Percentiles rank a stretch among this genome's conserved stretches.
phyloP scores from a whole-genome alignment of 35 echinoderm and acorn worm species.

The Holothuria glaberrima region DNA sequence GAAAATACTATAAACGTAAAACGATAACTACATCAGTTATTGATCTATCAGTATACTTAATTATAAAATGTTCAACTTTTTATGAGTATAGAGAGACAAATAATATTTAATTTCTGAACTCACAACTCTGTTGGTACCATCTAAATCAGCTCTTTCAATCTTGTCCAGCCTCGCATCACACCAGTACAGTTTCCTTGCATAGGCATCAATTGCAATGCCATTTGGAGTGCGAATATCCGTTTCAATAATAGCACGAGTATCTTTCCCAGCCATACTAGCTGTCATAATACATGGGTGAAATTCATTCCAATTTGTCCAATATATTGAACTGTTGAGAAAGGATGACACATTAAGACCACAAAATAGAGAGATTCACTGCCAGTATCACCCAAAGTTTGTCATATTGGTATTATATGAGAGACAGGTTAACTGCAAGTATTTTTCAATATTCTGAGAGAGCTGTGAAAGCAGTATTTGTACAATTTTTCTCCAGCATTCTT shows the following conservation, averaged over 20 bases:
- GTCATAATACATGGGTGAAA: conserved; percentile 73
- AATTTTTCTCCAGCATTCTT: too few relatives aligned
- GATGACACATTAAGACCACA: background rate
- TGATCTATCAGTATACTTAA: too few relatives aligned
- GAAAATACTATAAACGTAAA: too few relatives aligned
- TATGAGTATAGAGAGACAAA: too few relatives aligned
- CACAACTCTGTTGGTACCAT: conserved; percentile 88
- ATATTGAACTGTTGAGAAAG: conserved; percentile 52
- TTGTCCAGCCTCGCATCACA: conserved; percentile 92
- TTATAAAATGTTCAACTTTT: too few relatives aligned
- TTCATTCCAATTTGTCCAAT: conserved; percentile 95
- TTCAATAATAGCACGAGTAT: conserved; percentile 67
- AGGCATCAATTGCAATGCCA: conserved; percentile 69
- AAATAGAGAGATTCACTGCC: too few relatives aligned
- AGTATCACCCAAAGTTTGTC: too few relatives aligned
- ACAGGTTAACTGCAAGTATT: too few relatives aligned
- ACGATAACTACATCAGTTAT: too few relatives aligned
- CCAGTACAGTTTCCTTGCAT: conserved; percentile 77
- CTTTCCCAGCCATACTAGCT: conserved; percentile 38
- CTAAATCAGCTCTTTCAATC: conserved; percentile 82
- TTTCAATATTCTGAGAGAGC: too few relatives aligned
- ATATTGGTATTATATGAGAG: too few relatives aligned
- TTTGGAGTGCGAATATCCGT: conserved; percentile 83
- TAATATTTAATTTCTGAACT: background rate
- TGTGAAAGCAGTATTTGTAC: too few relatives aligned